These are phyloP conservation scores for Hypanus sabinus DNA, from an alignment of 2,113 vertebrate species.

Conservation along the genomic window DNA sequence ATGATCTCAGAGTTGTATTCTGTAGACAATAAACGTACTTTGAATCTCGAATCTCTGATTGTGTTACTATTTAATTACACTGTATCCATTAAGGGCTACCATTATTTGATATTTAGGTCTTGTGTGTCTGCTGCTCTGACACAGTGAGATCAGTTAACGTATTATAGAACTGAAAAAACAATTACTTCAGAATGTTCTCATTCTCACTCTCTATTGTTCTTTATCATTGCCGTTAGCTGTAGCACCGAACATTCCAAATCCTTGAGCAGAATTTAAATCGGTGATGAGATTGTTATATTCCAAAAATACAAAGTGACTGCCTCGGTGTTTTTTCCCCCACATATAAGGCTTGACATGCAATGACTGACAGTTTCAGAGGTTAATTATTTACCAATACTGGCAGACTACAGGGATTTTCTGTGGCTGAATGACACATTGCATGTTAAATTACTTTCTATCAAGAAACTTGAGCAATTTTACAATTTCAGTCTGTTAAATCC, in stretches of 20 bases:
- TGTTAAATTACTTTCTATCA: constrained; percentile 16
- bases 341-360: not conserved
- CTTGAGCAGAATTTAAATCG: not conserved
- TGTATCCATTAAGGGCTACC: not conserved
- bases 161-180: not conserved
- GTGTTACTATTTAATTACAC: not conserved
- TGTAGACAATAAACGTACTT: too few species aligned
- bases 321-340: not conserved
- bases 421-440: not conserved
- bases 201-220: not conserved
- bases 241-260: not conserved
- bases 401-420: not conserved
- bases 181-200: not conserved
- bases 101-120: not conserved
- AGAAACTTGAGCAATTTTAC: not conserved
- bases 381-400: constrained; percentile 28
- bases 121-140: not conserved
- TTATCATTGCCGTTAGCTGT: not conserved
- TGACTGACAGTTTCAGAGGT: constrained; percentile 28
- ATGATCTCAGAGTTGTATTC: too few species aligned
- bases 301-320: not conserved
- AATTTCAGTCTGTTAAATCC: constrained; percentile 25
- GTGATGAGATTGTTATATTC: not conserved
- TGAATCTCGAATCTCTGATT: not conserved
- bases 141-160: not conserved